Evolutionary conservation across 2,888 invertebrate genomes (phyloP), one percentile per base, ranked within the genome.

Genomic region (Eledone cirrhosa): DNA sequence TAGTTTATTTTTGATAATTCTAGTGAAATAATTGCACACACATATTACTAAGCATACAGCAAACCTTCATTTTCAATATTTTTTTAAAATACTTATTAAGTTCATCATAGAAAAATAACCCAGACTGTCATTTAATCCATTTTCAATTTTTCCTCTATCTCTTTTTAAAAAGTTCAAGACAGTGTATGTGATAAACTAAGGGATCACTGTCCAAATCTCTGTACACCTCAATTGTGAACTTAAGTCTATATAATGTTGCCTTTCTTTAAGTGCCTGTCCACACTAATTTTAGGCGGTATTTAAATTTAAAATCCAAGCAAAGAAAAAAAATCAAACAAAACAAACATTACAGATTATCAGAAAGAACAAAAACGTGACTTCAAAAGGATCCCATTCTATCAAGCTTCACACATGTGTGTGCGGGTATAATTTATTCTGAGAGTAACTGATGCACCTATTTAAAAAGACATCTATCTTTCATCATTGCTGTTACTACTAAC

Each of bases 231-330:
- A 11, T 41, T 72, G 72, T 72, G 72, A 72, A 72, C 72, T 72
- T 72, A n/a, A 72, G 72, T 72, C 72, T 72, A 72, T 41, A 72
- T 72, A 31, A 72, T 72, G 72, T 72, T 72, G 72, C 72, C 72
- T 72, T 72, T 72, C 33, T 72, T 72, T 72, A 72, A 72, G 72
- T 72, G 72, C 72, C 72, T 72, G 33, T 72, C 72, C 72, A 72
- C 72, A 72, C 72, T 72, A 72, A 72, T 72, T 29, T 72, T 41
- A 72, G 72, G 31, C 31, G 31, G 31, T 72, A 72, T 41, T 41
- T 41, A 41, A 41, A 72, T 72, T 24, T 2, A 41, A 41, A 41
- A 31, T 31, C 29, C 29, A 67, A 53, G 19, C n/a, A 22, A 16
- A 24, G 22, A 63, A 63, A 72, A 72, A 27, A 27, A 67, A 67